phyloP scores from a whole-genome alignment of 2,888 invertebrate genomes.

The Eledone cirrhosa region DNA sequence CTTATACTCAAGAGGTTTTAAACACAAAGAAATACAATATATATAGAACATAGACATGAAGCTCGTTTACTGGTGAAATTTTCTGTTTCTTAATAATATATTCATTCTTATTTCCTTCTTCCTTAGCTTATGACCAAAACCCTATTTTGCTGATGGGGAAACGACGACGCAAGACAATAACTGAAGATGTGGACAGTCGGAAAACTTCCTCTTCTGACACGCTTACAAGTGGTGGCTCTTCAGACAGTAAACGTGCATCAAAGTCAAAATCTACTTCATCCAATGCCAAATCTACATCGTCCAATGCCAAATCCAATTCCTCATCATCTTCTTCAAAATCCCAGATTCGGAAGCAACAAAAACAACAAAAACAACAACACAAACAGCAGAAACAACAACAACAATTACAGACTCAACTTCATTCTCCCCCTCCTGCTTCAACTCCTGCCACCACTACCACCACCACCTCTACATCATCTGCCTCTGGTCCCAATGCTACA shows the following conservation, averaged over 20 bases:
- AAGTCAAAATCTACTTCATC: background rate
- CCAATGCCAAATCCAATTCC: background rate
- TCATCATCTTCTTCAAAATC: slow-evolving; percentile 8
- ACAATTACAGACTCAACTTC: too few species aligned
- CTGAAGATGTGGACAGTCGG: slow-evolving; percentile 43
- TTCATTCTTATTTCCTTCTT: slow-evolving; percentile 29
- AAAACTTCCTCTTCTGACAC: slow-evolving; percentile 14
- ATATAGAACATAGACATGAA: too few species aligned
- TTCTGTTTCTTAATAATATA: slow-evolving; percentile 11
- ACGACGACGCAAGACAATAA: slow-evolving; percentile 75
- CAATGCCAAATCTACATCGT: background rate
- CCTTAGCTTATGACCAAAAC: slow-evolving; percentile 84
- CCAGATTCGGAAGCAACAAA: slow-evolving; percentile 3
- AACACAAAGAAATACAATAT: too few species aligned
- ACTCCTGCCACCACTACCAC: background rate
- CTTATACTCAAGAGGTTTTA: too few species aligned
- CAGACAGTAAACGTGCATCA: slow-evolving; percentile 14
- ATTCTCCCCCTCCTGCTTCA: background rate
- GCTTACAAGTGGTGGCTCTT: background rate
- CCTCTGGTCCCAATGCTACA: too few species aligned
- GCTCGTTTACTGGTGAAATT: background rate
- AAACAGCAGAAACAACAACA: background rate
- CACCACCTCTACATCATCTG: background rate
- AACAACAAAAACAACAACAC: background rate
- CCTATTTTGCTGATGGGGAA: slow-evolving; percentile 81